phyloP scores from a whole-genome alignment of 2,797 vertebrate genomes.

The Enteromius anoplus region DNA sequence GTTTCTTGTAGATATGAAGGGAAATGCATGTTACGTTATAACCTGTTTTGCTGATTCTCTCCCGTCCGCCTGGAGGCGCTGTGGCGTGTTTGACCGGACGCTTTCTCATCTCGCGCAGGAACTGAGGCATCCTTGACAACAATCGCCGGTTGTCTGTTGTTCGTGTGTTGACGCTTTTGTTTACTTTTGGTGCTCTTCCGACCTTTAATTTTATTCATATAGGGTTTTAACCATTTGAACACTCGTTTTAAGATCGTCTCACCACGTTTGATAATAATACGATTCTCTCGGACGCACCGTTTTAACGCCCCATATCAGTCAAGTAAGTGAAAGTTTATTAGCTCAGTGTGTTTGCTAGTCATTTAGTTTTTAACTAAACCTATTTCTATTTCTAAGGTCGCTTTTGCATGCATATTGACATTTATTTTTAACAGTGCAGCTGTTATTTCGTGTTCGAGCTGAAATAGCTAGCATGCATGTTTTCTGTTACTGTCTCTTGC shows the following conservation, averaged over 20 bases:
- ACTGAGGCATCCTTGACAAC: slow-evolving; percentile 43
- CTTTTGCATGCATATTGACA: not conserved
- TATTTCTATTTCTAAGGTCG: not conserved
- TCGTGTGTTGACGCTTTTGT: slow-evolving; percentile 51
- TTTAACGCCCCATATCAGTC: slow-evolving; percentile 13
- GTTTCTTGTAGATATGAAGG: too few relatives aligned
- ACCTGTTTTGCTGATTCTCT: not conserved
- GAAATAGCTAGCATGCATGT: not conserved
- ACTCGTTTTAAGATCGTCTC: not conserved
- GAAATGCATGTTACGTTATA: too few relatives aligned
- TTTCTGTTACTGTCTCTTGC: not conserved
- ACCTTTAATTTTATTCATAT: not conserved
- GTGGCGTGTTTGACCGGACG: not conserved
- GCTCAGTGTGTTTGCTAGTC: not conserved
- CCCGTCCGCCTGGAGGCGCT: slow-evolving; percentile 33
- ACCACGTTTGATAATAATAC: not conserved
- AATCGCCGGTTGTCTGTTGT: slow-evolving; percentile 53
- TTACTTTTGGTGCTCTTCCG: slow-evolving; percentile 25
- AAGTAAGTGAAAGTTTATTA: slow-evolving; percentile 45
- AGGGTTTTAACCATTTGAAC: not conserved
- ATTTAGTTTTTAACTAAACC: not conserved
- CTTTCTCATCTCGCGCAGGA: slow-evolving; percentile 29
- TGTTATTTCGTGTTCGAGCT: not conserved
- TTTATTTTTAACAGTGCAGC: not conserved
- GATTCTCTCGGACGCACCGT: not conserved